Percentiles rank a stretch among this genome's conserved stretches.
phyloP scores from a whole-genome alignment of 2,888 invertebrate genomes.

The Apodemia duryi region DNA sequence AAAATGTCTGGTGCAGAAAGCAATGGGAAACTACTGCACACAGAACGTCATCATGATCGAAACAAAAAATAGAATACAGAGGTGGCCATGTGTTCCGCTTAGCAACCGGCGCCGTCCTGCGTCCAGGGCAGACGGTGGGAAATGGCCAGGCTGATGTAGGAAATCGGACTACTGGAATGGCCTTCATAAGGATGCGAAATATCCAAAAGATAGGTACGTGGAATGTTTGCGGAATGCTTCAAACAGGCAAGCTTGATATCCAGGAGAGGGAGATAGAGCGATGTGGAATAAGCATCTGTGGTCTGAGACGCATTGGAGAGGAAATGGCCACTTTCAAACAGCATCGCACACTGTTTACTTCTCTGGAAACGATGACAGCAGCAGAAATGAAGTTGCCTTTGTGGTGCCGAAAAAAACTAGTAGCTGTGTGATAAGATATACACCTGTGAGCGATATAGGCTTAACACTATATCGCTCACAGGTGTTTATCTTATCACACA shows the following conservation, averaged over 20 bases:
- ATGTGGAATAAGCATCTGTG: slow-evolving; percentile 25
- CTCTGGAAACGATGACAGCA: slow-evolving; percentile 22
- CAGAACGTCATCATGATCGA: slow-evolving; percentile 21
- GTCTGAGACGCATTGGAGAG: slow-evolving; percentile 31
- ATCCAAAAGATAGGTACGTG: slow-evolving; percentile 29
- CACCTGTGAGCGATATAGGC: slow-evolving; percentile 20
- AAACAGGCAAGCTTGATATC: slow-evolving; percentile 26
- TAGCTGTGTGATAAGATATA: too few species aligned
- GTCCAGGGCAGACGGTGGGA: slow-evolving; percentile 26
- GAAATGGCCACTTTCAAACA: slow-evolving; percentile 27
- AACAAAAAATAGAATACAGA: not conserved
- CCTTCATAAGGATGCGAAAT: slow-evolving; percentile 20
- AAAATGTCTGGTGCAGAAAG: slow-evolving; percentile 23
- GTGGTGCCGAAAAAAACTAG: slow-evolving; percentile 19
- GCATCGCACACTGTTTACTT: slow-evolving; percentile 23
- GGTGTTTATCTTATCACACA: not conserved
- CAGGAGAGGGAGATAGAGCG: slow-evolving; percentile 28
- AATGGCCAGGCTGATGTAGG: slow-evolving; percentile 27
- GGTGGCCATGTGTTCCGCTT: slow-evolving; percentile 24
- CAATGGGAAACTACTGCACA: slow-evolving; percentile 25
- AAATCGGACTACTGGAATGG: slow-evolving; percentile 28
- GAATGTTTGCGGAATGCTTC: slow-evolving; percentile 28
- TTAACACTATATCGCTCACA: slow-evolving; percentile 18
- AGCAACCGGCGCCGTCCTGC: slow-evolving; percentile 29
- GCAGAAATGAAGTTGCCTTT: slow-evolving; percentile 24